Base-by-base conservation (phyloP, 1,140 invertebrate species). In the Drosophila grimshawi region DNA sequence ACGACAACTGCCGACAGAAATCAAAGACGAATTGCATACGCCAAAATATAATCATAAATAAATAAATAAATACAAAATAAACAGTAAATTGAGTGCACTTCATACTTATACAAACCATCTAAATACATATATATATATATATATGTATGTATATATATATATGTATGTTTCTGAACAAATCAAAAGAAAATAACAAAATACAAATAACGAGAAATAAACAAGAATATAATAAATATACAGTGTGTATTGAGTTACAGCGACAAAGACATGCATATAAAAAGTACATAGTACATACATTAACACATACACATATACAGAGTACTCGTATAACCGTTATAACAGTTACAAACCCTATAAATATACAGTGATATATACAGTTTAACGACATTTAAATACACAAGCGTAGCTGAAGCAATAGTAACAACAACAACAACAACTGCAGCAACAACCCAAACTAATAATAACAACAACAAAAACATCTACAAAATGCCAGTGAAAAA, bases 401-500 rank as follows among this genome's bases (percentile, higher is more conserved):
- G 53, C 53, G 39, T 52, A 73, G 46, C 59, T 43, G 65, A 52
- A 65, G 49, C 56, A 77, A 73, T 33, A 67, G 61, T 45, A 64
- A 66, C 46, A 48, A 41, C 37, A 66, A 46, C 43, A 65, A 61
- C 19, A 19, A 19, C 19, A 19, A 19, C 19, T 19, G 19, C 19
- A 19, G 39, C 49, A 45, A 55, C 32, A 11, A 45, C 29, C 56
- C 19, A 3, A 7, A 48, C 7, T 48, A 48, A 43, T 43, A 48
- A 48, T 7, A 48, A 11, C 6, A 37, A 6, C 7, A 43, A 41
- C 48, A 68, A 62, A 27, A 64, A 67, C 53, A 80, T 62, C 80
- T 60, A 82, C 83, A 86, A 75, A 77, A 86, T 86, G 83, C 83
- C 83, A 83, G 83, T 86, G 60, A 86, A 86, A 78, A 86, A 86